phyloP scores from a whole-genome alignment of 2,888 invertebrate species.

The Cryptus viduatorius region DNA sequence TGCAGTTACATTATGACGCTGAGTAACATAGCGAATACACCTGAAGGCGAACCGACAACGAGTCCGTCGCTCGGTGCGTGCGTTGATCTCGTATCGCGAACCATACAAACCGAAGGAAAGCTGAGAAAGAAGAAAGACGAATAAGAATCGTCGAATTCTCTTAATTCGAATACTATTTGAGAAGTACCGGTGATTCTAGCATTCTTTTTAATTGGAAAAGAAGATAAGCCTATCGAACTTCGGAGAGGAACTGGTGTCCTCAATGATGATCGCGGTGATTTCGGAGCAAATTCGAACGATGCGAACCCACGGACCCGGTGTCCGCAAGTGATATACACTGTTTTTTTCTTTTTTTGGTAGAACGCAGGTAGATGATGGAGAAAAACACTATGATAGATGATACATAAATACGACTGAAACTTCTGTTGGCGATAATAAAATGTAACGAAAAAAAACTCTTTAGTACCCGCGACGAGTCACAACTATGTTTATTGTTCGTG shows the following conservation, averaged over 20 bases:
- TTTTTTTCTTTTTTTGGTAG: not conserved
- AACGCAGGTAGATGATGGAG: not conserved
- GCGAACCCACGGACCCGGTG: conserved; percentile 27
- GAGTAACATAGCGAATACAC: conserved; percentile 88
- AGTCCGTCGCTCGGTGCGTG: conserved; percentile 90
- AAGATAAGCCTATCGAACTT: conserved; percentile 17
- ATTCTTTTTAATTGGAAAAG: not conserved
- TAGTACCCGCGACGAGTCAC: conserved; percentile 17
- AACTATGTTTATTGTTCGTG: not conserved
- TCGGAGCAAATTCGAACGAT: not conserved
- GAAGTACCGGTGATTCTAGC: conserved; percentile 37
- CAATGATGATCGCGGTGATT: conserved; percentile 17
- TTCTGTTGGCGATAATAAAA: not conserved
- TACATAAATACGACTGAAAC: conserved; percentile 12
- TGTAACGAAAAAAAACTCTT: conserved; percentile 9
- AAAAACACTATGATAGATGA: not conserved
- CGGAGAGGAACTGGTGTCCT: conserved; percentile 55
- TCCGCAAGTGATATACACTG: conserved; percentile 25
- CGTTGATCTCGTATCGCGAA: conserved; percentile 95
- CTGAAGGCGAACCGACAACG: conserved; percentile 87
- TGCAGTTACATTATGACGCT: conserved; percentile 97
- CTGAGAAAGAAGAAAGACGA: conserved; percentile 94
- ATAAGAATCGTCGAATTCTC: conserved; percentile 70
- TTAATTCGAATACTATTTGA: not conserved
- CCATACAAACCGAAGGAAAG: conserved; percentile 96